phyloP scores from a whole-genome alignment of 2,888 invertebrate species.

The Hydriomena furcata region DNA sequence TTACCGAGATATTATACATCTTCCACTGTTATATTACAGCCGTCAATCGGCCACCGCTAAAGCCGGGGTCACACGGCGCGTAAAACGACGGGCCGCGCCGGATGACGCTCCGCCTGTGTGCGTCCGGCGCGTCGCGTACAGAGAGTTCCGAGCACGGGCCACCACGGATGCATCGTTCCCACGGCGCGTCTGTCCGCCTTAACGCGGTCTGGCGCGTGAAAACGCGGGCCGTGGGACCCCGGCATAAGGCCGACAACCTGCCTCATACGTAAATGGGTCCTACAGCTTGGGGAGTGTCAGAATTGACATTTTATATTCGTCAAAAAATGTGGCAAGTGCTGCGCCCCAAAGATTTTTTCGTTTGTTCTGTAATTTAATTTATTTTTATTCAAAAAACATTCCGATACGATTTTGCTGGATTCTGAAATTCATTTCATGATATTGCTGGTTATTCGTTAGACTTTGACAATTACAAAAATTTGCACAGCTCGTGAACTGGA shows the following conservation, averaged over 20 bases:
- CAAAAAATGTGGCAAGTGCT: constrained; percentile 1
- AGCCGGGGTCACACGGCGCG: too few relatives aligned
- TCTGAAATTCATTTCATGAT: neutral
- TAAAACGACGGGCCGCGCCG: too few relatives aligned
- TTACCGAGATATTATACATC: too few relatives aligned
- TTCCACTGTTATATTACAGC: too few relatives aligned
- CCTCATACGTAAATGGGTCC: neutral
- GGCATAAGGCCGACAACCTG: neutral
- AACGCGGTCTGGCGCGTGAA: too few relatives aligned
- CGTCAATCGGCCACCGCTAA: too few relatives aligned
- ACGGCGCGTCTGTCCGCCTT: too few relatives aligned
- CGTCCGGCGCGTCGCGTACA: too few relatives aligned
- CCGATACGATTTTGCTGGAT: neutral
- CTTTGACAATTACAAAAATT: neutral
- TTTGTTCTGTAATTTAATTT: neutral
- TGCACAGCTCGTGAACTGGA: neutral
- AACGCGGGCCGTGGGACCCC: too few relatives aligned
- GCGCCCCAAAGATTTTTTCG: constrained; percentile 2
- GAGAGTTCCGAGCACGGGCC: too few relatives aligned
- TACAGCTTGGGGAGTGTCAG: neutral
- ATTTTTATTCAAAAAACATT: neutral
- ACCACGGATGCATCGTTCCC: too few relatives aligned
- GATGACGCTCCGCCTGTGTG: too few relatives aligned
- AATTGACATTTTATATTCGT: constrained; percentile 11
- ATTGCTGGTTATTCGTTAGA: neutral